phyloP scores from a whole-genome alignment of 2,888 invertebrate species.

The Lasiommata megera region DNA sequence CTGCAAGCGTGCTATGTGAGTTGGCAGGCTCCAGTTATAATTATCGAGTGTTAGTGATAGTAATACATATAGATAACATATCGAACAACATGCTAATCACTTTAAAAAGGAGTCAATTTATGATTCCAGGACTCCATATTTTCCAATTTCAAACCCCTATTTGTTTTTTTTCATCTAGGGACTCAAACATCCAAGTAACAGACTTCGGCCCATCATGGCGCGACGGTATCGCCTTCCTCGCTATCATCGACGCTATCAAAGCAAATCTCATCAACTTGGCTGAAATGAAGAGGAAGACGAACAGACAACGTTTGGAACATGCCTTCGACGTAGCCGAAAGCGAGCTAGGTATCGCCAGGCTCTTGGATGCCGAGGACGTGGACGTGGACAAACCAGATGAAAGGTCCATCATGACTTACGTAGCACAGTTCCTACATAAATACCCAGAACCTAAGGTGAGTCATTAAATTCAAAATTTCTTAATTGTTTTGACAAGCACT shows the following conservation, averaged over 20 bases:
- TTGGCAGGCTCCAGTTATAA: no score
- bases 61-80: no score
- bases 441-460: constrained; percentile 91
- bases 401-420: constrained; percentile 98
- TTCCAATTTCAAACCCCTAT: background rate
- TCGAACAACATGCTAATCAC: no score
- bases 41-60: no score
- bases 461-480: background rate
- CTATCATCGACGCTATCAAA: constrained; percentile 96
- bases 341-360: constrained; percentile 93
- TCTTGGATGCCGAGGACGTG: constrained; percentile 97
- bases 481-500: no score
- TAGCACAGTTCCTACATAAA: constrained; percentile 98
- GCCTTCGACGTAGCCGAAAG: constrained; percentile 96
- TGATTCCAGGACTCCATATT: background rate
- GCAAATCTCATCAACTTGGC: constrained; percentile 95
- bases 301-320: constrained; percentile 92
- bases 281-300: constrained; percentile 87
- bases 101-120: background rate
- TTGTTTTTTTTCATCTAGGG: constrained; percentile 70
- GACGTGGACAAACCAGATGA: constrained; percentile 98
- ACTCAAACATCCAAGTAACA: constrained; percentile 92
- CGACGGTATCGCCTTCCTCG: constrained; percentile 97
- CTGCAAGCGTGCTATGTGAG: no score
- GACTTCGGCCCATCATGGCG: constrained; percentile 98